phyloP scores from a whole-genome alignment of 2,888 invertebrate genomes.

The Cecidostiba fungosa region DNA sequence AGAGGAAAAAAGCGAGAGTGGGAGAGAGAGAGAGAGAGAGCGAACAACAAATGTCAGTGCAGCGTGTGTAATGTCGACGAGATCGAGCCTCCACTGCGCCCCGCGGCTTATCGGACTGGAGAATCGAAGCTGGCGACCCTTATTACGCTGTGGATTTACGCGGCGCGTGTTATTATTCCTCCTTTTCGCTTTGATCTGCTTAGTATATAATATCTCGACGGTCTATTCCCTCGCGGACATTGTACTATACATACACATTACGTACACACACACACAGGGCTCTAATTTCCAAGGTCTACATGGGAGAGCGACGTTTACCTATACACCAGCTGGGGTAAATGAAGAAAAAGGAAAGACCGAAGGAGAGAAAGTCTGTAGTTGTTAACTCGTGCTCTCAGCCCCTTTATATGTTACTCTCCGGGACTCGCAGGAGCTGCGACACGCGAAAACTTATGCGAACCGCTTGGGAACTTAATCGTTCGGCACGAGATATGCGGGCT shows the following conservation, averaged over 20 bases:
- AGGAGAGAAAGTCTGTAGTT: neutral
- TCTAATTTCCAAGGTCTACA: neutral
- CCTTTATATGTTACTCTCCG: neutral
- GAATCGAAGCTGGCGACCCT: slow-evolving; percentile 18
- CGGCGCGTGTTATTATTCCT: neutral
- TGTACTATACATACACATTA: too few species aligned
- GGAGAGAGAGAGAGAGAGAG: neutral
- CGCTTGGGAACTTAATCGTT: slow-evolving; percentile 73
- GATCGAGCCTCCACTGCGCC: slow-evolving; percentile 32
- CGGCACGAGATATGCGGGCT: slow-evolving; percentile 70
- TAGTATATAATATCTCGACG: neutral
- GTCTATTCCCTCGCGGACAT: neutral
- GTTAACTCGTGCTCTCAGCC: slow-evolving; percentile 3
- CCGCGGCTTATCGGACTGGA: slow-evolving; percentile 54
- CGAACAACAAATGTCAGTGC: slow-evolving; percentile 52
- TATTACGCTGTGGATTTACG: neutral
- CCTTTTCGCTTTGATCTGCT: neutral
- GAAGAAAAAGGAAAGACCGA: neutral
- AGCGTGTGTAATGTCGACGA: slow-evolving; percentile 43
- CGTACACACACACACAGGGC: neutral
- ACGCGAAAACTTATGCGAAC: slow-evolving; percentile 52
- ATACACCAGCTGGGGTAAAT: neutral
- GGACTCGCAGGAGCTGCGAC: slow-evolving; percentile 5
- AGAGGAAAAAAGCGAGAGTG: neutral
- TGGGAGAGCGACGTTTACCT: neutral